Evolutionary conservation across 2,888 invertebrate species (phyloP).

Genomic region (Eilema griseolum): DNA sequence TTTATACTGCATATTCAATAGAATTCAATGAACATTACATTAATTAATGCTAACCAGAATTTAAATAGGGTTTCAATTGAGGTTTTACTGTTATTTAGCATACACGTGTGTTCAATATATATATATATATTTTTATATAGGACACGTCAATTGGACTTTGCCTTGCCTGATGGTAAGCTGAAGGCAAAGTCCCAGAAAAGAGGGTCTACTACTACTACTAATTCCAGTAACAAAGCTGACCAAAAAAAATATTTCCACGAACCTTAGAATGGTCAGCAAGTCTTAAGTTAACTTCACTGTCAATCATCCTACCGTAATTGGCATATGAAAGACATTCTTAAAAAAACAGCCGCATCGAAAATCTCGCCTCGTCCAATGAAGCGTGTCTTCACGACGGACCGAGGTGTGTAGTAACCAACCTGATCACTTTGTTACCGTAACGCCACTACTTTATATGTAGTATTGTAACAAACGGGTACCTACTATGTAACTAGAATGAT

Average conservation of each 20-base stretch:
- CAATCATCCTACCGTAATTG: slow-evolving; percentile 1
- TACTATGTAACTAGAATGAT: slow-evolving; percentile 9
- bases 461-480: slow-evolving; percentile 39
- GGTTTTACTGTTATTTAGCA: not conserved
- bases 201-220: too few relatives aligned
- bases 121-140: too few relatives aligned
- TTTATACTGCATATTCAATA: not conserved
- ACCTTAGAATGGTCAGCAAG: not conserved
- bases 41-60: not conserved
- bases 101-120: not conserved
- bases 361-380: slow-evolving; percentile 4
- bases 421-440: slow-evolving; percentile 2
- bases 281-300: not conserved
- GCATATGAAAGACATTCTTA: slow-evolving; percentile 11
- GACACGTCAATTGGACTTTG: too few relatives aligned
- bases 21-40: not conserved
- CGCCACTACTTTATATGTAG: slow-evolving; percentile 14
- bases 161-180: too few relatives aligned
- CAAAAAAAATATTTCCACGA: not conserved
- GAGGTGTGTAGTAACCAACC: slow-evolving; percentile 13
- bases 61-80: slow-evolving; percentile 1
- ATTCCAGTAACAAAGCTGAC: not conserved
- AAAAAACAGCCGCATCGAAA: slow-evolving; percentile 5
- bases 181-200: too few relatives aligned
- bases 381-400: not conserved